Conservation (phyloP, 1,140 invertebrate species). For the Zaprionus lachaisei region DNA sequence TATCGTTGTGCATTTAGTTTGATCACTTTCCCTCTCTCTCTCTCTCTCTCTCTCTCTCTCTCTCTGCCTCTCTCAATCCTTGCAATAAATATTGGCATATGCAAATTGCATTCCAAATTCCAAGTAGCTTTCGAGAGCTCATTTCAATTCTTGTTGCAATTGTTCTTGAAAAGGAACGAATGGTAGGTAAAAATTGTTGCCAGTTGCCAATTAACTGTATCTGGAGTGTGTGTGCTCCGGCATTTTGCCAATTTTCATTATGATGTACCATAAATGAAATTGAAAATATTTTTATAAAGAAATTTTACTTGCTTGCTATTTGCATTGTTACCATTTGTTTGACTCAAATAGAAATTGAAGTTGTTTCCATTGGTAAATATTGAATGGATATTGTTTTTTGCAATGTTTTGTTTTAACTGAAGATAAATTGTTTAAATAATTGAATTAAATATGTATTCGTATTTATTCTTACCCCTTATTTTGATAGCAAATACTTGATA, state of each 20-base stretch:
- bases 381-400: background rate
- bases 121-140: conserved; percentile 22
- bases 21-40: conserved; percentile 4
- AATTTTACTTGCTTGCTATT: conserved; percentile 6
- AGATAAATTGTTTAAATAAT: background rate
- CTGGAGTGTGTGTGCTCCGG: no score
- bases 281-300: conserved; percentile 13
- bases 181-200: no score
- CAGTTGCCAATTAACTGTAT: conserved; percentile 31
- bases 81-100: conserved; percentile 50
- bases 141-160: conserved; percentile 33
- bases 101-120: conserved; percentile 43
- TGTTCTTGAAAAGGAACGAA: no score
- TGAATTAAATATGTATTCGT: background rate
- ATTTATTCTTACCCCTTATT: no score
- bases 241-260: conserved; percentile 40
- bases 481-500: background rate
- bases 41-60: no score
- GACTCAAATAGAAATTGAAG: conserved; percentile 5
- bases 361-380: conserved; percentile 6
- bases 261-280: conserved; percentile 25
- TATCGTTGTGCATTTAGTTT: conserved; percentile 35
- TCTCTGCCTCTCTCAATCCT: background rate
- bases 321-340: conserved; percentile 18
- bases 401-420: background rate